Evolutionary conservation across 2,888 invertebrate species (phyloP), one percentile per base, ranked within the genome.

Genomic region (Balanococcus diminutus): DNA sequence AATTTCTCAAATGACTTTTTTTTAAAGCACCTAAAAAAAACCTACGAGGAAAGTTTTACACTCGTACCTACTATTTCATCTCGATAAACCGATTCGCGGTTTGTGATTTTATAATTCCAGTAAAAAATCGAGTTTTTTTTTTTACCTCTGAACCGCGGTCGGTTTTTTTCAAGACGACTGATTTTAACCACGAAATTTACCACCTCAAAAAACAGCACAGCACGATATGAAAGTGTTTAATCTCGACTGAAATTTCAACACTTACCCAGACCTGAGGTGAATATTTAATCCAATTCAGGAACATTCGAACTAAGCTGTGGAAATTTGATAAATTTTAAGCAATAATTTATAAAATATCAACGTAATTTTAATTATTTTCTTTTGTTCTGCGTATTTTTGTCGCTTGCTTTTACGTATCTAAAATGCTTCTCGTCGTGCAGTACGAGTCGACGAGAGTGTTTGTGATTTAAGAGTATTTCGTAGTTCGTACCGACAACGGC

Each of bases 321-420:
- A 79, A 36, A 79, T 79, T 36, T 36, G 14, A 36, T 79, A 32
- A 72, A 32, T 32, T 79, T 72, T 36, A 9, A 32, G 19, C 75
- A 19, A 36, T 36, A 36, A 36, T 72, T 72, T 72, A n/a, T n/a
- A 72, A 31, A 72, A 72, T 36, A 79, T 36, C 19, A 79, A 79
- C 36, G 11, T 36, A 16, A 36, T 36, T 79, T 79, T 79, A 79
- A 79, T 79, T 36, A 36, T 79, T 16, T 36, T 25, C 75, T 79
- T 79, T 72, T 72, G 67, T 72, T 51, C 51, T 8, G 8, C 9
- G 19, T 56, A 22, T 56, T 56, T 56, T 22, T 56, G 56, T 2
- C 22, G 22, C 1, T 19, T 51, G n/a, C n/a, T n/a, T n/a, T n/a
- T n/a, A n/a, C n/a, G n/a, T n/a, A n/a, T n/a, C n/a, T n/a, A n/a